Evolutionary conservation across 1,140 invertebrate genomes (phyloP), one percentile per base, ranked within the genome.

Genomic region (Zaprionus taronus): DNA sequence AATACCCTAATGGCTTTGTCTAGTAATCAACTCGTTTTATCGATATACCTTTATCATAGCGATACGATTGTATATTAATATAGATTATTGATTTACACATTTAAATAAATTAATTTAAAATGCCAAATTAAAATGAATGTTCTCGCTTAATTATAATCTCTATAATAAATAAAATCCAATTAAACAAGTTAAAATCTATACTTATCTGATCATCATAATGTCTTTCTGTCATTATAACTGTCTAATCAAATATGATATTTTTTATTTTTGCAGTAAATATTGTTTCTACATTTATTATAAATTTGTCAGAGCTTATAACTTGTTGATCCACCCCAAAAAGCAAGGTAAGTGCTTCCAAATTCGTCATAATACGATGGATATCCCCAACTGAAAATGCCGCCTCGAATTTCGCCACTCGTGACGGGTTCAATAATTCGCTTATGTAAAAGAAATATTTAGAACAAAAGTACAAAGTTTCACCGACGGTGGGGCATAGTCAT

Each of bases 301-400:
- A 15, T n/a, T n/a, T 14, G 15, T 5, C 15, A 41, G n/a, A 44
- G 17, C 15, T 31, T 55, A 53, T 41, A 36, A 67, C 17, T 24
- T 20, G 53, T 34, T 17, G 9, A 51, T 4, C 65, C 47, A 36
- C 34, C 17, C 36, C 31, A 12, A 34, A 47, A 28, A 5, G 5
- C 34, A 44, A 15, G 31, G 76, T 83, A 79, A 77, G 81, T 77
- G 68, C 72, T 79, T 68, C 57, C 4, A 51, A 77, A 71, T 80
- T 83, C 77, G 77, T 83, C 81, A 83, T 83, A 67, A 77, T 63
- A 24, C 77, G 81, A 28, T 72, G 81, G 72, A 53, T 80, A 70
- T 83, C 77, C 81, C 77, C 72, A 80, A 83, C 72, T 80, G 60
- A 83, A 80, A 77, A 73, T 41, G 49, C 47, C 60, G 82, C 49